A percentile compares a stretch with the other conserved stretches of the same genome.
phyloP scores from a whole-genome alignment of 2,113 vertebrate species.

The Engraulis encrasicolus region DNA sequence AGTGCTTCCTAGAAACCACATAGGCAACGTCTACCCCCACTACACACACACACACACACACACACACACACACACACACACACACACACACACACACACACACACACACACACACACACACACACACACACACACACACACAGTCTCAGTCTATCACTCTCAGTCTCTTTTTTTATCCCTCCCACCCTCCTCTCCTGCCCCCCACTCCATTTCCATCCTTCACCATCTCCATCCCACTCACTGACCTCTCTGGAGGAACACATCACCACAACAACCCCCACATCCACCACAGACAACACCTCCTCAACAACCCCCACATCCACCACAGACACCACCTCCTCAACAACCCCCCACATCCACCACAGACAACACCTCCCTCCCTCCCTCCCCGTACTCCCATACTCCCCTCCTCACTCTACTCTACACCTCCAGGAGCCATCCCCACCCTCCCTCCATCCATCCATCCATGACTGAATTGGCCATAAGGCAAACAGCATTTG shows the following conservation, averaged over 20 bases:
- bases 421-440: not conserved
- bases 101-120: constrained; percentile 47
- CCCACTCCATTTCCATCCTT: too few species aligned
- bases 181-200: constrained; percentile 40
- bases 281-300: not conserved
- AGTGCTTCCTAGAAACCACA: not conserved
- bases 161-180: constrained; percentile 23
- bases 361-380: too few species aligned
- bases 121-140: constrained; percentile 56
- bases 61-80: constrained; percentile 20
- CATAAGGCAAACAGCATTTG: too few species aligned
- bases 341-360: too few species aligned
- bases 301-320: not conserved
- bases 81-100: constrained; percentile 32
- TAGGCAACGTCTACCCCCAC: not conserved
- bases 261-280: not conserved
- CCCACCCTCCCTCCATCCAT: too few species aligned
- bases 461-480: too few species aligned
- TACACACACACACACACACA: constrained; percentile 19
- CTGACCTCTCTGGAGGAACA: not conserved
- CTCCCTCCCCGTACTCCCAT: too few species aligned
- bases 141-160: constrained; percentile 45
- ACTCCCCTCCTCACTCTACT: too few species aligned
- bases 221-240: constrained; percentile 25
- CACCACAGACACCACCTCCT: not conserved